Percentiles rank a stretch among this genome's conserved stretches.
Evolutionary conservation across 2,888 invertebrate genomes (phyloP).

Genomic region (Rhamphomyia laevipes): DNA sequence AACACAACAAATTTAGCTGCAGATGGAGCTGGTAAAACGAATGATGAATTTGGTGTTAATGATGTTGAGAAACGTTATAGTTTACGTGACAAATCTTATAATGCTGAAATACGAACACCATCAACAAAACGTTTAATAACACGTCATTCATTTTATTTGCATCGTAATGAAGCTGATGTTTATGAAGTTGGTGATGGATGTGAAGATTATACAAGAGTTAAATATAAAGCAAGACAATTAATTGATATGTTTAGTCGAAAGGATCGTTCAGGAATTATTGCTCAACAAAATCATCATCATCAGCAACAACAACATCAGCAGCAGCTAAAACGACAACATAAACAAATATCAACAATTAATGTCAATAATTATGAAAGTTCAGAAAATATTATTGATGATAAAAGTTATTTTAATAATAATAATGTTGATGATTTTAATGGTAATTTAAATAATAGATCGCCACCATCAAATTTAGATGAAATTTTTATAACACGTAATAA

Average conservation of each 20-base stretch:
- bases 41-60: conserved; percentile 8
- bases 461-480: conserved; percentile 5
- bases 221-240: conserved; percentile 11
- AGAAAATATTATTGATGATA: background rate
- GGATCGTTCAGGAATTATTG: background rate
- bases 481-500: conserved; percentile 12
- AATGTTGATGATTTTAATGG: background rate
- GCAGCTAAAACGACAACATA: background rate
- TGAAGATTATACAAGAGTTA: conserved; percentile 11
- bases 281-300: background rate
- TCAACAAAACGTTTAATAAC: conserved; percentile 6
- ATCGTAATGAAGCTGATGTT: conserved; percentile 9
- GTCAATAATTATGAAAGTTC: background rate
- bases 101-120: background rate
- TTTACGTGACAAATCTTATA: conserved; percentile 10
- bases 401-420: conserved; percentile 3
- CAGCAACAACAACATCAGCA: conserved; percentile 1
- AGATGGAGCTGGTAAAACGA: background rate
- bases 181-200: conserved; percentile 10
- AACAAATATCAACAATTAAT: background rate
- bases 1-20: background rate
- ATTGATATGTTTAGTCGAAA: conserved; percentile 11
- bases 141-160: conserved; percentile 14
- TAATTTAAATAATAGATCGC: background rate
- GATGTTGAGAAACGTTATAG: conserved; percentile 13